Conservation (phyloP, 2,888 invertebrate species). For the Coenonympha arcania region DNA sequence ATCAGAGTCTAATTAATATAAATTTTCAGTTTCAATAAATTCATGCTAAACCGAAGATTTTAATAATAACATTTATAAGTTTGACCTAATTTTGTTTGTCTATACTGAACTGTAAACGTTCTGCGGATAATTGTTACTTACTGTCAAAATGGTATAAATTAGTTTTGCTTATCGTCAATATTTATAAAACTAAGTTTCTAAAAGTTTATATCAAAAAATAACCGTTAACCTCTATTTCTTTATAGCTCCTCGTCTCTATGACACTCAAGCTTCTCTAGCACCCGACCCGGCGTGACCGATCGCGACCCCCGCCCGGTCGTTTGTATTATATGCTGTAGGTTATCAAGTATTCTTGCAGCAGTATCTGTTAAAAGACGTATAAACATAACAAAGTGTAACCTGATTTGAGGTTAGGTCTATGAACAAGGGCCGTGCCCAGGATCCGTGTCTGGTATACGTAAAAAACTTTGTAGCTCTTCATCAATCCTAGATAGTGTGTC, state of each 20-base stretch:
- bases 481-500: too few relatives aligned
- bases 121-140: neutral
- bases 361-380: neutral
- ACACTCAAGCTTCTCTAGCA: neutral
- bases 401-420: too few relatives aligned
- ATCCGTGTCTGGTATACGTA: too few relatives aligned
- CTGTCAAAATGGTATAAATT: neutral
- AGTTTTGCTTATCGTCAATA: neutral
- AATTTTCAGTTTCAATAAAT: neutral
- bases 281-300: constrained; percentile 10
- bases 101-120: neutral
- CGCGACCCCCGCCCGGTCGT: constrained; percentile 5
- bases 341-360: neutral
- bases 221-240: constrained; percentile 4
- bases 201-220: neutral
- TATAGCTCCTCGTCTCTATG: neutral
- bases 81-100: neutral
- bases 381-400: too few relatives aligned
- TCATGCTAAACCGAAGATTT: neutral
- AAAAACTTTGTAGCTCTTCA: too few relatives aligned
- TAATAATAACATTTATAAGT: neutral
- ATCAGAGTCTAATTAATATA: neutral
- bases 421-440: too few relatives aligned
- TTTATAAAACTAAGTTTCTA: neutral
- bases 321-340: constrained; percentile 2